Evolutionary conservation across 2,113 vertebrate genomes (phyloP).

Genomic region (Benitochromis conjunctus): DNA sequence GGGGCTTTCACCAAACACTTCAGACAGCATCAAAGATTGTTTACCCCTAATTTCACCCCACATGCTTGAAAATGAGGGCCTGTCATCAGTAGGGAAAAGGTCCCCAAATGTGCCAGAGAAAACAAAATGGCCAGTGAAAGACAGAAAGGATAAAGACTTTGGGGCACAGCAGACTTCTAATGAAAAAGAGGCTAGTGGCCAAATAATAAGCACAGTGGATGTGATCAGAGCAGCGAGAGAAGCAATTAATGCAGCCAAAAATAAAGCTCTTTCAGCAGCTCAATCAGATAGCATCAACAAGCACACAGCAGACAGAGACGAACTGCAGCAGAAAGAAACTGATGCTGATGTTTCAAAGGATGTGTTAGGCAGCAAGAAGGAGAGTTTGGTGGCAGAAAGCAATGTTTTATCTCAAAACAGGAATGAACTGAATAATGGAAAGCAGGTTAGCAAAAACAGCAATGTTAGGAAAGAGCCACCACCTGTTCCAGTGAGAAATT

Average conservation of each 20-base stretch:
- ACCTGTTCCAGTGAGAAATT: conserved; percentile 56
- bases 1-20: conserved; percentile 30
- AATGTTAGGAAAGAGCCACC: conserved; percentile 44
- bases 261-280: conserved; percentile 28
- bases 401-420: neutral
- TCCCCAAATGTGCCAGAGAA: conserved; percentile 17
- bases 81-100: conserved; percentile 15
- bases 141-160: conserved; percentile 4
- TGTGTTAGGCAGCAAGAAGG: neutral
- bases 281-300: conserved; percentile 18
- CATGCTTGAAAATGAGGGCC: neutral
- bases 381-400: neutral
- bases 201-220: conserved; percentile 39
- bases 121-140: conserved; percentile 8
- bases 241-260: conserved; percentile 57
- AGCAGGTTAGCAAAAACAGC: neutral
- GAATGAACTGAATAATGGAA: neutral
- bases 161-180: neutral
- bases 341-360: conserved; percentile 1
- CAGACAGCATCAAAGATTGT: conserved; percentile 5
- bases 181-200: conserved; percentile 22
- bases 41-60: conserved; percentile 11
- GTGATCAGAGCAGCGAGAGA: conserved; percentile 62
- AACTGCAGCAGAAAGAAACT: conserved; percentile 7
- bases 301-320: neutral